Conservation (phyloP, 2,113 vertebrate species). For the Rhea pennata region DNA sequence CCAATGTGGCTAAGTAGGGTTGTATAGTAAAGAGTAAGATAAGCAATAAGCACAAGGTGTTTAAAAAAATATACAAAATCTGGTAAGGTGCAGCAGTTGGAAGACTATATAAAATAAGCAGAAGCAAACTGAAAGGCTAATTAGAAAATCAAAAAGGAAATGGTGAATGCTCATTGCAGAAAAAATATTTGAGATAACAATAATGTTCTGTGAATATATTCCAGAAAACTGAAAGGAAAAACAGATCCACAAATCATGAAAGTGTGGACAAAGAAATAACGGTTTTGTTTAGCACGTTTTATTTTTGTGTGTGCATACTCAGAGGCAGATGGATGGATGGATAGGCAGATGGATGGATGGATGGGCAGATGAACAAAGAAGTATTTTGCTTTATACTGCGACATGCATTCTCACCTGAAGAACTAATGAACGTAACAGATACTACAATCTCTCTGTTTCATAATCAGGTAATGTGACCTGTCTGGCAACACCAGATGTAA, state of each 20-base stretch:
- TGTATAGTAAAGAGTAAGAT: conserved; percentile 60
- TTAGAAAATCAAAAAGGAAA: conserved; percentile 47
- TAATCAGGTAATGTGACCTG: neutral
- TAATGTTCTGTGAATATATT: conserved; percentile 6
- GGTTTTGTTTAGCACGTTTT: conserved; percentile 30
- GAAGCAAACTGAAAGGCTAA: conserved; percentile 22
- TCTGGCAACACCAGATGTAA: neutral
- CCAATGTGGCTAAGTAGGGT: conserved; percentile 56
- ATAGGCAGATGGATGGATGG: conserved; percentile 32
- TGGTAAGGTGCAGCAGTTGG: conserved; percentile 34
- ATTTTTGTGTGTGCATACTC: neutral
- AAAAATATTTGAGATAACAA: neutral
- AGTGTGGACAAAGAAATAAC: neutral
- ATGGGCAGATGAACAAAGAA: conserved; percentile 45
- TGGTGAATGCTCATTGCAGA: neutral
- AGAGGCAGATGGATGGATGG: conserved; percentile 21
- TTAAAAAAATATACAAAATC: conserved; percentile 31
- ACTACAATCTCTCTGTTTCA: neutral
- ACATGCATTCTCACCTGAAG: conserved; percentile 30
- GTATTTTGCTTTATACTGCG: neutral
- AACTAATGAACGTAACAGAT: neutral
- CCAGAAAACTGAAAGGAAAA: conserved; percentile 10
- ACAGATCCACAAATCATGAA: neutral
- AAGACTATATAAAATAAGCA: conserved; percentile 19
- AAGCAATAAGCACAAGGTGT: conserved; percentile 61